Evolutionary conservation across 2,113 vertebrate genomes (phyloP), one percentile per base, ranked within the genome.

Genomic region (Tragulus kanchil): DNA sequence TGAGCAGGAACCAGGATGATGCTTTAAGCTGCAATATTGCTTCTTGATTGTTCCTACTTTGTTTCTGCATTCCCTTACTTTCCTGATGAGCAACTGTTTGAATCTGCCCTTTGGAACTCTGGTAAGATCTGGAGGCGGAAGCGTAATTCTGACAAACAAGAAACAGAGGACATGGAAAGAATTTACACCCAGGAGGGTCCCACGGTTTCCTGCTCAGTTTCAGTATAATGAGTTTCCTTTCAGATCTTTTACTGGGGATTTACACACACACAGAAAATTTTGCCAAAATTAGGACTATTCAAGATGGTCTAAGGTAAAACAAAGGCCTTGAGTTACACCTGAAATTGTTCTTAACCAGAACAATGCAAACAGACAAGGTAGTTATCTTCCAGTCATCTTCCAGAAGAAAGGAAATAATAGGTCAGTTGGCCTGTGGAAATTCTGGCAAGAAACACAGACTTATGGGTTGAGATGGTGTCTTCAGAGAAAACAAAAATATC

Each of bases 401-500:
- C 48, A 73, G 58, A 84, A 10, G 4, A 64, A 14, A 62, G 45
- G 4, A 48, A 75, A 31, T 54, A 64, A n/a, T 73, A 73, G 1
- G 56, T 89, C 77, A 88, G 4, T 52, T n/a, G n/a, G 58, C 65
- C n/a, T 75, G 21, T 75, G n/a, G 28, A 48, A 94, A 84, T 64
- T 26, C 58, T 64, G 15, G 58, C 65, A 83, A 64, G n/a, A 83
- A 83, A 83, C 58, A 89, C 48, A 17, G 19, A 62, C 25, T 89
- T 73, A 54, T 45, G 45, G 48, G 71, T 82, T 82, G 42, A 19
- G 25, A 83, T 17, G 19, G 14, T 94, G 19, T 94, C 48, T 89
- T 59, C 28, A 85, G 91, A 61, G 79, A 92, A 85, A 85, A 45
- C 52, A 45, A 85, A 78, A 71, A 56, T 42, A 85, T n/a, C 87